These are phyloP conservation scores for Cercopithecus hamlyni DNA, from an alignment of 2,797 vertebrate species.

Conservation along the genomic window DNA sequence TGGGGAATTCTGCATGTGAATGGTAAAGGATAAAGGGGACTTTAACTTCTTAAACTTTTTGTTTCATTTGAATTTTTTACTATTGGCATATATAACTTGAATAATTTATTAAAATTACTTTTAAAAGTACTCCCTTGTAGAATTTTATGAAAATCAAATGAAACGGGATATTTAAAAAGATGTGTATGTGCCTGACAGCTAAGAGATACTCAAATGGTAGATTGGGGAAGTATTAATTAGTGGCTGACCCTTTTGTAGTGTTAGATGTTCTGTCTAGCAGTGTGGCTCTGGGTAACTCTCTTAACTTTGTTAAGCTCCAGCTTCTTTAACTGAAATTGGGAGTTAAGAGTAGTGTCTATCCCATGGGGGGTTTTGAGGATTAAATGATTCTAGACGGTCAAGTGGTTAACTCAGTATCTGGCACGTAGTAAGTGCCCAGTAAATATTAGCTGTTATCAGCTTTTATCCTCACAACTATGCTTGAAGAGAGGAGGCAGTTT, in stretches of 20 bases:
- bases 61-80: constrained; percentile 21
- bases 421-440: background rate
- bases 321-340: constrained; percentile 1
- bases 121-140: background rate
- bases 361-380: background rate
- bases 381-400: background rate
- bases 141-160: constrained; percentile 29
- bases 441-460: background rate
- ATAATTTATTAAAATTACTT: constrained; percentile 25
- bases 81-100: background rate
- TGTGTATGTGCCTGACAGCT: background rate
- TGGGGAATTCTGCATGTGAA: background rate
- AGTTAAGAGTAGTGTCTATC: background rate
- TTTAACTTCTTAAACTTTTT: constrained; percentile 44
- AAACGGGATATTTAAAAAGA: constrained; percentile 34
- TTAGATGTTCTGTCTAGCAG: background rate
- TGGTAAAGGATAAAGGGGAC: background rate
- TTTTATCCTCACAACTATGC: background rate
- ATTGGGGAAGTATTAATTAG: background rate
- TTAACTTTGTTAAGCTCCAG: background rate
- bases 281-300: background rate
- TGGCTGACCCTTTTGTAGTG: background rate
- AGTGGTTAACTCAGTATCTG: background rate
- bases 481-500: background rate
- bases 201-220: background rate